Conservation (phyloP, 2,797 vertebrate species). For the Eulemur mongoz region DNA sequence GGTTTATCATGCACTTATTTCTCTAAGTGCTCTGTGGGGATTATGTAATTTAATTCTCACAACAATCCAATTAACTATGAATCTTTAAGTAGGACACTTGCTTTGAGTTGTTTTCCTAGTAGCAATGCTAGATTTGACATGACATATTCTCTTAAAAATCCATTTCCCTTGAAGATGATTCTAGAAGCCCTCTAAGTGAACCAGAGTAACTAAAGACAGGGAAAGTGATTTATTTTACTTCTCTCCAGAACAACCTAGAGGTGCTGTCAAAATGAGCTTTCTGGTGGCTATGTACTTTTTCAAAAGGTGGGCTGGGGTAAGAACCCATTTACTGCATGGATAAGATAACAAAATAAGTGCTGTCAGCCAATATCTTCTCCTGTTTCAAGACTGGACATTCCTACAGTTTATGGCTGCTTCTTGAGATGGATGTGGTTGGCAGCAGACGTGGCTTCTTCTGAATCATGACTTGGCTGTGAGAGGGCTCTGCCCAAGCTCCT, state of each 20-base stretch:
- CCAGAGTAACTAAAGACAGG: background rate
- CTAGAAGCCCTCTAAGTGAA: background rate
- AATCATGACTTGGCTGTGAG: background rate
- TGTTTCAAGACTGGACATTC: background rate
- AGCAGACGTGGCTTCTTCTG: background rate
- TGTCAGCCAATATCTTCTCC: background rate
- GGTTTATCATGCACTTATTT: background rate
- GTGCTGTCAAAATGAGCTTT: background rate
- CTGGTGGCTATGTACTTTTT: background rate
- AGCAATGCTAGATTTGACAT: background rate
- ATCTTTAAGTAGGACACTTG: background rate
- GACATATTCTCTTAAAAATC: conserved; percentile 9
- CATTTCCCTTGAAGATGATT: background rate
- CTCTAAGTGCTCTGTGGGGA: background rate
- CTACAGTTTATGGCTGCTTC: background rate
- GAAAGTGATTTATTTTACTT: background rate
- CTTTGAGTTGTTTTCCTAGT: background rate
- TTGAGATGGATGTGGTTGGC: background rate
- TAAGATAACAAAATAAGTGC: background rate
- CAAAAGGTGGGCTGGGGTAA: background rate
- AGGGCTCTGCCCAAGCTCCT: background rate
- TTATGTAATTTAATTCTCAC: background rate
- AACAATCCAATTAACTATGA: background rate
- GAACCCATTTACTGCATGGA: background rate
- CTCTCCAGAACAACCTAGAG: background rate